A percentile compares a stretch with the other conserved stretches of the same genome.
Conservation (phyloP, 2,113 vertebrate genomes). For the Oryzias celebensis region DNA sequence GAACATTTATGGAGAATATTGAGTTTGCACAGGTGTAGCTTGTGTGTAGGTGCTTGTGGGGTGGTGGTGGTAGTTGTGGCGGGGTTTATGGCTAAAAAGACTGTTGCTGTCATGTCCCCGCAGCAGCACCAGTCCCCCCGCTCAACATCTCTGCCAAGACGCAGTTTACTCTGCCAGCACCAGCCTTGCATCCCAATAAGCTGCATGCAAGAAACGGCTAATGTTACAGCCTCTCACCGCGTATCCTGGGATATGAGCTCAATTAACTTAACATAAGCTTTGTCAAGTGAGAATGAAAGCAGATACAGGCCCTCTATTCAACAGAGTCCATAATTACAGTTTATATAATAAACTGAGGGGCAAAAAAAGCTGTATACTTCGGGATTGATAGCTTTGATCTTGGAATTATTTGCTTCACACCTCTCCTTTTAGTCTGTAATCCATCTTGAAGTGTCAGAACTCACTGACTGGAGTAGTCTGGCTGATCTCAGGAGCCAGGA, state of each 20-base stretch:
- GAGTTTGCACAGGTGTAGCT: constrained; percentile 64
- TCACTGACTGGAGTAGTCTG: constrained; percentile 33
- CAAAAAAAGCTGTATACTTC: constrained; percentile 1
- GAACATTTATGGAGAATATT: constrained; percentile 34
- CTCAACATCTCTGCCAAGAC: constrained; percentile 69
- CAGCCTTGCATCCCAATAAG: constrained; percentile 75
- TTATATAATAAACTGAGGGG: constrained; percentile 22
- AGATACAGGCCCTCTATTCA: constrained; percentile 37
- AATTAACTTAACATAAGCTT: constrained; percentile 68
- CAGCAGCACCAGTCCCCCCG: constrained; percentile 59
- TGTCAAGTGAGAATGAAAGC: constrained; percentile 49
- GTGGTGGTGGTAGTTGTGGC: constrained; percentile 34
- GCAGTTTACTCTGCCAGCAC: constrained; percentile 74
- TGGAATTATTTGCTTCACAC: constrained; percentile 44
- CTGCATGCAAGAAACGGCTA: constrained; percentile 62
- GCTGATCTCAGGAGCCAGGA: constrained; percentile 48
- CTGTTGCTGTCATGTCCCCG: constrained; percentile 76
- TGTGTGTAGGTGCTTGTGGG: constrained; percentile 39
- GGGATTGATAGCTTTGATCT: constrained; percentile 45
- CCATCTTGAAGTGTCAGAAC: constrained; percentile 43
- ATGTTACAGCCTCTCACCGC: constrained; percentile 65
- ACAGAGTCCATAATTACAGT: constrained; percentile 34
- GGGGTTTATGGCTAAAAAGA: constrained; percentile 71
- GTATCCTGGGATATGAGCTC: constrained; percentile 65
- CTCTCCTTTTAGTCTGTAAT: constrained; percentile 47